Evolutionary conservation across 2,888 invertebrate species (phyloP), one percentile per base, ranked within the genome.

Genomic region (Altica lythri): DNA sequence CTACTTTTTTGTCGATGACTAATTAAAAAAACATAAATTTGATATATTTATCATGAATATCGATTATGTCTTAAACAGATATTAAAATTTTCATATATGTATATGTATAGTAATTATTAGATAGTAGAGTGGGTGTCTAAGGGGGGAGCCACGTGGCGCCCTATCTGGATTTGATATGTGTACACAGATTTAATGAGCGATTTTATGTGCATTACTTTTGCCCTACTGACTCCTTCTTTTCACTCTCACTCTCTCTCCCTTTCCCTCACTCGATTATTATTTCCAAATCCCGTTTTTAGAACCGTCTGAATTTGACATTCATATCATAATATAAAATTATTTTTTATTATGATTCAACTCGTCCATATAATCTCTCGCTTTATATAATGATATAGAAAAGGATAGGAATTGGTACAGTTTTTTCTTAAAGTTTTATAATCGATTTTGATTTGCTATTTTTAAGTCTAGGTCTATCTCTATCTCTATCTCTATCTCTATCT

Each of bases 121-220:
- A 17, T 25, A 40, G 40, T 40, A 40, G 40, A 17, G 14, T 40
- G 40, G 22, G 40, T 13, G 22, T 40, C 40, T 40, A 22, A n/a
- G n/a, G n/a, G n/a, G n/a, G n/a, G n/a, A n/a, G 66, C 71, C 72
- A 69, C 72, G 70, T 68, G 68, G 63, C 57, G 55, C 60, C 29
- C 59, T 62, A n/a, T 63, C 75, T 75, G 75, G 66, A 66, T 67
- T 64, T 75, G 75, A 75, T 75, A 70, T 73, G 71, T 72, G 71
- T 71, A 73, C 69, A 69, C 67, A 65, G 68, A 68, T 69, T 75
- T 76, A 76, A 76, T 75, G 75, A 76, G 75, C 75, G 76, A 73
- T 76, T 76, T 76, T 72, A 76, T 76, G 72, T 72, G 73, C 73
- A 73, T 75, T 74, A 75, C 72, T 73, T 72, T 73, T 75, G 75